Conservation (phyloP, 1,140 invertebrate species). For the Parapsyche elsis region DNA sequence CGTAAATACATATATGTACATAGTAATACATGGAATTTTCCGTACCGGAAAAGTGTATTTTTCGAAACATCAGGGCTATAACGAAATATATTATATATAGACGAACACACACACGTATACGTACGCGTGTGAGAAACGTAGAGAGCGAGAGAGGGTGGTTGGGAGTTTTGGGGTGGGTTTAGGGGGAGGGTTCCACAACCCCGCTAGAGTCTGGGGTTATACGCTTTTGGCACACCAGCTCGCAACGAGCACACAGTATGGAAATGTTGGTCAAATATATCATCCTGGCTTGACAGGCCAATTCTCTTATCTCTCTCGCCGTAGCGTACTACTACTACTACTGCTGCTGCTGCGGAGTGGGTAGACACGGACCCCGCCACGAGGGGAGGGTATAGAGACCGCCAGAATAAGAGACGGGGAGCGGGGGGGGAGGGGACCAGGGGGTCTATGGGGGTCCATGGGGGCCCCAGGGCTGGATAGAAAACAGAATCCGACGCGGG, state of each 20-base stretch:
- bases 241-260: constrained; percentile 69
- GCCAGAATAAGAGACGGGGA: constrained; percentile 54
- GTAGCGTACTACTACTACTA: constrained; percentile 63
- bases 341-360: constrained; percentile 57
- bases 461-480: constrained; percentile 40
- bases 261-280: constrained; percentile 89
- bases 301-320: constrained; percentile 82
- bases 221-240: constrained; percentile 55
- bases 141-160: not conserved
- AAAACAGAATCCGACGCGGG: constrained; percentile 60
- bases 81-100: too few species aligned
- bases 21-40: not conserved
- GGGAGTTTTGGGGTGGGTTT: not conserved
- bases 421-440: constrained; percentile 38
- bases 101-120: too few species aligned
- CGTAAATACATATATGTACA: not conserved
- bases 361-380: constrained; percentile 47
- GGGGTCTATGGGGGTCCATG: not conserved
- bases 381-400: constrained; percentile 54
- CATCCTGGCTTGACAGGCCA: constrained; percentile 86
- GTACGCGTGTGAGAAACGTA: not conserved
- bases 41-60: too few species aligned
- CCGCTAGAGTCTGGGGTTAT: constrained; percentile 46
- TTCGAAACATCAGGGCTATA: too few species aligned
- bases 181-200: not conserved